Evolutionary conservation across 2,888 invertebrate species (phyloP), one percentile per base, ranked within the genome.

Genomic region (Trachelus stipa): DNA sequence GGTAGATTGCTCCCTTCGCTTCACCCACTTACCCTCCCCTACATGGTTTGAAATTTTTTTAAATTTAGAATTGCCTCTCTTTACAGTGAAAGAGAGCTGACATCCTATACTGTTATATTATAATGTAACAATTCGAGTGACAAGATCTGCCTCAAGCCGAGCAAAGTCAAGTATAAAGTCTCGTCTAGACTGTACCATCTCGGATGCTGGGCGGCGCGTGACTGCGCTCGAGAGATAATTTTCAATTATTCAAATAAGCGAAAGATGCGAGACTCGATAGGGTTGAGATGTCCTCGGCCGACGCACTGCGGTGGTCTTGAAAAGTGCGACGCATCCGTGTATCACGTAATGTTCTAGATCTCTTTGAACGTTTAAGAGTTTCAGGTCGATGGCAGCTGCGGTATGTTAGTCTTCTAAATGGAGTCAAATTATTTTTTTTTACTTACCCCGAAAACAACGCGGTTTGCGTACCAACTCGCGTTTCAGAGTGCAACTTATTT

Each of bases 221-320:
- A 56, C 56, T 3, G 56, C 23, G 23, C 23, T 56, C 23, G 12
- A 71, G 71, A 34, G 71, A 71, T 31, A 71, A 71, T 71, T 71
- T 77, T 82, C 83, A 81, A 87, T 87, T 86, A 87, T 87, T 87
- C 82, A 84, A 85, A 87, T 87, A 80, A 83, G 81, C 76, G 77
- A 34, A 56, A 79, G 82, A 82, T 81, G 80, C 79, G 77, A 78
- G 79, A 33, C 74, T 30, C 30, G 74, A 74, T 74, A 37, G 34
- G 56, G 15, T 34, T 34, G 71, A 12, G 71, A 34, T 71, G 71
- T 31, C 71, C 33, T 31, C 71, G 34, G 23, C 71, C 31, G 71
- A 33, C 71, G 31, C 71, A 34, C 31, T 71, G 12, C 34, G 71
- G 71, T 71, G 71, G 71, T 71, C 71, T 71, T 34, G 31, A 34